Evolutionary conservation across 2,888 invertebrate genomes (phyloP).

Genomic region (Nyleta sp.): DNA sequence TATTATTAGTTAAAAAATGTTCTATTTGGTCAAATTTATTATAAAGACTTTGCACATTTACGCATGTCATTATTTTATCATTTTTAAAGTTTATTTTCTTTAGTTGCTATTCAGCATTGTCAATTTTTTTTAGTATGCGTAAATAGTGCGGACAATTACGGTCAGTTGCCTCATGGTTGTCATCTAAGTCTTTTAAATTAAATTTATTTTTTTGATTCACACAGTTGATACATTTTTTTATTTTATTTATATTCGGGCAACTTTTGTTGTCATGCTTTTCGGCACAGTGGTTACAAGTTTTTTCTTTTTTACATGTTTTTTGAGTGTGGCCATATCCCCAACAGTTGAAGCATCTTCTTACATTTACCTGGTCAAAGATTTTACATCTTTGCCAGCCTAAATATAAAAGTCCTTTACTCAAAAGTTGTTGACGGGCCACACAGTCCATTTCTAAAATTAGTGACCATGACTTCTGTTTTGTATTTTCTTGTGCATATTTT

Average conservation of each 20-base stretch:
- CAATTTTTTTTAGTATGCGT: slow-evolving; percentile 2
- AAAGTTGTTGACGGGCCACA: slow-evolving; percentile 14
- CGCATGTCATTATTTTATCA: no score
- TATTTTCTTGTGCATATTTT: neutral
- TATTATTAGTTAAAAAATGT: slow-evolving; percentile 35
- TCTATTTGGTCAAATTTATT: slow-evolving; percentile 48
- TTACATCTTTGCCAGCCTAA: slow-evolving; percentile 25
- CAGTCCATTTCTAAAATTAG: slow-evolving; percentile 17
- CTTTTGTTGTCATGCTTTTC: slow-evolving; percentile 17
- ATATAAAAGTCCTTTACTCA: slow-evolving; percentile 12
- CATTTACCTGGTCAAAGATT: slow-evolving; percentile 29
- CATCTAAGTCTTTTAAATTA: slow-evolving; percentile 1
- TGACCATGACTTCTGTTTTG: slow-evolving; percentile 20
- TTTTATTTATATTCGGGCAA: slow-evolving; percentile 14
- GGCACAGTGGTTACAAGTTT: slow-evolving; percentile 26
- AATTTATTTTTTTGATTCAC: slow-evolving; percentile 5
- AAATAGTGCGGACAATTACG: slow-evolving; percentile 16
- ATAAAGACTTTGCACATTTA: slow-evolving; percentile 38
- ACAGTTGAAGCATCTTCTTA: slow-evolving; percentile 31
- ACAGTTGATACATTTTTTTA: slow-evolving; percentile 40
- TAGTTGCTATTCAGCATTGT: slow-evolving; percentile 16
- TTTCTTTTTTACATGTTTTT: slow-evolving; percentile 32
- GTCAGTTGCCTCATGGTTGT: slow-evolving; percentile 6
- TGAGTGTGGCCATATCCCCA: slow-evolving; percentile 28
- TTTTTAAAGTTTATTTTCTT: no score